Evolutionary conservation across 1,140 invertebrate genomes (phyloP), one percentile per base, ranked within the genome.

Genomic region (Drosophila nigrodunni): DNA sequence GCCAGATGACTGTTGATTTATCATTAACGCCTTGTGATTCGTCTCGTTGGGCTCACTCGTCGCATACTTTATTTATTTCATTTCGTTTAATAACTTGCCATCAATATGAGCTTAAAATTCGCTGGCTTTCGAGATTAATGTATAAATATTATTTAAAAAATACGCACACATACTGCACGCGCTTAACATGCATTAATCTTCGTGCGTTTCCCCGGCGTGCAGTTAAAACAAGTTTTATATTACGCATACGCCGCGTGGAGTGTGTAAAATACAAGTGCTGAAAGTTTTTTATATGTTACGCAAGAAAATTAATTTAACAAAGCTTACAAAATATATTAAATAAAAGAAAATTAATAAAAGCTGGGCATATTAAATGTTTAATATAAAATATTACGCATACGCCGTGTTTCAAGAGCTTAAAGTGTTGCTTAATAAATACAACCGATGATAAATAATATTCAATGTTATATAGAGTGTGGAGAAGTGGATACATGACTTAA

Each of bases 51-150:
- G 70, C 60, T 68, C 59, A 34, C 52, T 46, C 47, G 15, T 60
- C 39, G 13, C 64, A 72, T 54, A 35, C 7, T 79, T 65, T 79
- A 70, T 74, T 82, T 70, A 62, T 75, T 61, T 62, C 25, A 58
- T 73, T 87, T 72, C 35, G 55, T 73, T 87, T 74, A 80, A 87
- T 88, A 83, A 88, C 77, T 68, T 49, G 60, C 37, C 80, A 80
- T 89, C 68, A 76, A 83, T 87, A 77, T 30, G 25, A 77, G 57
- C 54, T 70, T 46, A 44, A 64, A 65, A 47, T 73, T 1, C 37
- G 15, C 1, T 30, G 15, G 41, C 11, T 68, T 65, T 10, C 43
- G 64, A 73, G 70, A 82, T 79, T 73, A 85, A 85, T 81, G 61
- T 61, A 35, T 41, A 39, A 69, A 59, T 52, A 57, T 73, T 64